phyloP scores from a whole-genome alignment of 1,140 invertebrate genomes.

The Drosophila persimilis region DNA sequence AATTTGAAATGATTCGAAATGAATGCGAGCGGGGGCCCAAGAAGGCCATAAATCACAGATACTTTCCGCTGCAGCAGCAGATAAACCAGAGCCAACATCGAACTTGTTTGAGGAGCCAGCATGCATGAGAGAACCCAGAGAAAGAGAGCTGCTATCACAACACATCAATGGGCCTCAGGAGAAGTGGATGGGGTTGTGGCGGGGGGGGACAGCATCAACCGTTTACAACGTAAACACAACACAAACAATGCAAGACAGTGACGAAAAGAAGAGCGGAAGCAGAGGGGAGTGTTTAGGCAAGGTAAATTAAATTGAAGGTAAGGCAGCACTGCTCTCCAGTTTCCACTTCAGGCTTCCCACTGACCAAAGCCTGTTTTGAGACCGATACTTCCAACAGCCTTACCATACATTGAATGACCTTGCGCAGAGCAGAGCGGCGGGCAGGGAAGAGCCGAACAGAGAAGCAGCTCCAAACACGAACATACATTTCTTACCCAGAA shows the following conservation, averaged over 20 bases:
- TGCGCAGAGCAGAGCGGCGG: too few species aligned
- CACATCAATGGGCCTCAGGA: constrained; percentile 20
- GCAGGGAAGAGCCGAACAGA: too few species aligned
- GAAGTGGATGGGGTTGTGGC: constrained; percentile 5
- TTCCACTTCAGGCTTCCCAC: too few species aligned
- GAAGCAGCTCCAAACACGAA: constrained; percentile 46
- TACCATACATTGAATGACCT: too few species aligned
- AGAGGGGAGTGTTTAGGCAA: too few species aligned
- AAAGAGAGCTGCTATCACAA: constrained; percentile 40
- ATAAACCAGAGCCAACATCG: constrained; percentile 52
- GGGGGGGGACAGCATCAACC: constrained; percentile 41
- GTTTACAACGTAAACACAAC: constrained; percentile 76
- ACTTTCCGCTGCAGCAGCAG: constrained; percentile 33
- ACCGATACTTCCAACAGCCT: too few species aligned
- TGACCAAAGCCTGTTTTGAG: too few species aligned
- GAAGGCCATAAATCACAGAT: constrained; percentile 62
- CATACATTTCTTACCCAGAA: constrained; percentile 63
- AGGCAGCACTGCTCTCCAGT: too few species aligned
- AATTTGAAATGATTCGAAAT: constrained; percentile 62
- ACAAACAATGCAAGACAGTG: constrained; percentile 47
- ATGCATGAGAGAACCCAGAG: constrained; percentile 18
- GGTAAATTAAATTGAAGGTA: too few species aligned
- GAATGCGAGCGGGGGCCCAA: constrained; percentile 39
- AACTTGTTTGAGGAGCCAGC: constrained; percentile 61
- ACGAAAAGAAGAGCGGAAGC: constrained; percentile 9